Evolutionary conservation across 2,797 vertebrate genomes (phyloP).

Genomic region (Pogonophryne albipinna): DNA sequence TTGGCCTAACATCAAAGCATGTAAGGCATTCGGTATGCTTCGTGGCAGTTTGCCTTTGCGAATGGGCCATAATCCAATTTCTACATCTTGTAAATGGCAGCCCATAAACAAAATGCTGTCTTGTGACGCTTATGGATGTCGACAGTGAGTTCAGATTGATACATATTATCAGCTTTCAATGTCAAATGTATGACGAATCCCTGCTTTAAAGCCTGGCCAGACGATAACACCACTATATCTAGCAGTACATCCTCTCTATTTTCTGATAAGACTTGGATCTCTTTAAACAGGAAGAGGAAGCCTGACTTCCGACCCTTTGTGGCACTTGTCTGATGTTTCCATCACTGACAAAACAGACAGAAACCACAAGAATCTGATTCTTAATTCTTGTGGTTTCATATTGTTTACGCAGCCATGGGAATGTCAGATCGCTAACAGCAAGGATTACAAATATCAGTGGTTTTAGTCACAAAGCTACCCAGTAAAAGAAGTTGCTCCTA

Average conservation of each 20-base stretch:
- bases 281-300: constrained; percentile 81
- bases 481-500: too few relatives aligned
- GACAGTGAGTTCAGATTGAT: constrained; percentile 25
- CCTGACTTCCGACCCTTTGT: constrained; percentile 71
- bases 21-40: constrained; percentile 9
- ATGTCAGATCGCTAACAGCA: constrained; percentile 26
- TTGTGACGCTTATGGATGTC: constrained; percentile 33
- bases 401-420: constrained; percentile 57
- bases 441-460: constrained; percentile 32
- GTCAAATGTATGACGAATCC: constrained; percentile 38
- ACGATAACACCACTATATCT: constrained; percentile 59
- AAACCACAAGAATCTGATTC: constrained; percentile 31
- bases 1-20: constrained; percentile 64
- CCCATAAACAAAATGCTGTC: constrained; percentile 30
- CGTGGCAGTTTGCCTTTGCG: constrained; percentile 16
- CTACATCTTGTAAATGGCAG: constrained; percentile 37
- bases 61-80: constrained; percentile 43
- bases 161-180: constrained; percentile 40
- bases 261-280: constrained; percentile 58
- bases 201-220: constrained; percentile 41
- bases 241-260: constrained; percentile 56
- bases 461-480: too few relatives aligned
- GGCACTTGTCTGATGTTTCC: constrained; percentile 69
- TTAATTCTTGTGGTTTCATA: constrained; percentile 71
- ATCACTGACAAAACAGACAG: constrained; percentile 59